These are phyloP conservation scores for Acanthosepion esculentum DNA, from an alignment of 2,888 invertebrate genomes.

Conservation along the genomic window DNA sequence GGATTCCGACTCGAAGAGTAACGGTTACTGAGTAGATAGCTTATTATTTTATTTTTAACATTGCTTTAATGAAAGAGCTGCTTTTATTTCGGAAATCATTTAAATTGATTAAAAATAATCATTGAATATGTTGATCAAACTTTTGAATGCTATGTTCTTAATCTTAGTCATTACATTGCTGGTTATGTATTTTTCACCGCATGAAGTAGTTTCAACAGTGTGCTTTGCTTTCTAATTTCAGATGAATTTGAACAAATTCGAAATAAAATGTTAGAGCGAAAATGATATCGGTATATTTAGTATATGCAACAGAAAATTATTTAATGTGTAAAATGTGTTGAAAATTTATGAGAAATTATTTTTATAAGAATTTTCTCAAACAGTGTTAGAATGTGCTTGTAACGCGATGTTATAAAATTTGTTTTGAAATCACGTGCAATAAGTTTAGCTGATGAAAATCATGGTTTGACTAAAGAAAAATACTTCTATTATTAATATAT, in stretches of 20 bases:
- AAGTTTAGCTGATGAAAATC: not conserved
- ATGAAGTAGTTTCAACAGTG: not conserved
- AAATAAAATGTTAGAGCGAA: not conserved
- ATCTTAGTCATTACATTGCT: not conserved
- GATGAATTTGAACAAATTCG: not conserved
- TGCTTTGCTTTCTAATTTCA: not conserved
- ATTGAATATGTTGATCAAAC: not conserved
- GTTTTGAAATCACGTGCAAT: not conserved
- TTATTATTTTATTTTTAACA: not conserved
- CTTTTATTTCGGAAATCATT: not conserved
- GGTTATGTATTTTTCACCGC: not conserved
- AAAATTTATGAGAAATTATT: not conserved
- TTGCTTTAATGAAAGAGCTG: not conserved
- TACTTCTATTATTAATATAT: not conserved
- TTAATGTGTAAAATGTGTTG: not conserved
- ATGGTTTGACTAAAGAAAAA: not conserved
- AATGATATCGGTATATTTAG: not conserved
- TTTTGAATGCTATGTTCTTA: not conserved
- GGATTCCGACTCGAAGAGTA: not conserved
- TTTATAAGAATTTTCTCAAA: not conserved
- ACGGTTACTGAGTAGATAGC: not conserved
- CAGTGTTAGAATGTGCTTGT: not conserved
- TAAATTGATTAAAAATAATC: not conserved
- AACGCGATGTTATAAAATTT: not conserved
- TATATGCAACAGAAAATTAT: not conserved